A percentile compares a stretch with the other conserved stretches of the same genome.
phyloP scores from a whole-genome alignment of 2,888 invertebrate genomes.

The Chrysolina haemoptera region DNA sequence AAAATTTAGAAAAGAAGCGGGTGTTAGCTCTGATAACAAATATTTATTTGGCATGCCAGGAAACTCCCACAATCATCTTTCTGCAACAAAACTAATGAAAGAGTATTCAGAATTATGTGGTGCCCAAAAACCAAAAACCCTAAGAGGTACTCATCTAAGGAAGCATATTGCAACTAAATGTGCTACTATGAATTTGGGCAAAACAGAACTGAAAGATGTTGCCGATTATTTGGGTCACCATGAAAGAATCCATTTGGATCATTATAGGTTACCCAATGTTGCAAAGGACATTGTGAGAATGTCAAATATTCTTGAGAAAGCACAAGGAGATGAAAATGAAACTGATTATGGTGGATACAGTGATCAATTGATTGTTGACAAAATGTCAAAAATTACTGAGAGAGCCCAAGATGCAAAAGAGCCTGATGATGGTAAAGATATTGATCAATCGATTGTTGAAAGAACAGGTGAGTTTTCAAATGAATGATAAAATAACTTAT shows the following conservation, averaged over 20 bases:
- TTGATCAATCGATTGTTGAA: too few species aligned
- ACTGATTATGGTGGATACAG: background rate
- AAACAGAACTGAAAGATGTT: slow-evolving; percentile 48
- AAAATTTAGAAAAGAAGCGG: slow-evolving; percentile 18
- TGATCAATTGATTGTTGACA: too few species aligned
- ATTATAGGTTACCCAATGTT: slow-evolving; percentile 52
- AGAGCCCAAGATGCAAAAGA: too few species aligned
- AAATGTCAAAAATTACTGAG: too few species aligned
- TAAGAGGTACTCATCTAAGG: slow-evolving; percentile 31
- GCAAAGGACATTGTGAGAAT: slow-evolving; percentile 51
- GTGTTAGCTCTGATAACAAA: background rate
- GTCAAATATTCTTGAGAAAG: slow-evolving; percentile 51
- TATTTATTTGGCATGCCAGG: slow-evolving; percentile 26
- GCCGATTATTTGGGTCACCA: slow-evolving; percentile 56
- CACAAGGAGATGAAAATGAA: slow-evolving; percentile 38
- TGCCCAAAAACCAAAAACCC: slow-evolving; percentile 22
- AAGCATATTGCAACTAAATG: slow-evolving; percentile 35
- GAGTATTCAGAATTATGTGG: slow-evolving; percentile 24
- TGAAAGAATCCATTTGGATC: slow-evolving; percentile 54
- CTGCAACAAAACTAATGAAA: background rate
- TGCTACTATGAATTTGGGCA: slow-evolving; percentile 27
- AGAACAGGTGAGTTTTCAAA: too few species aligned
- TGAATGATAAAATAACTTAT: too few species aligned
- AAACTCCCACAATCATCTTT: too few species aligned
- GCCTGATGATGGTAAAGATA: too few species aligned